These are phyloP conservation scores for Hymenochirus boettgeri DNA, from an alignment of 2,113 vertebrate genomes.

Conservation along the genomic window DNA sequence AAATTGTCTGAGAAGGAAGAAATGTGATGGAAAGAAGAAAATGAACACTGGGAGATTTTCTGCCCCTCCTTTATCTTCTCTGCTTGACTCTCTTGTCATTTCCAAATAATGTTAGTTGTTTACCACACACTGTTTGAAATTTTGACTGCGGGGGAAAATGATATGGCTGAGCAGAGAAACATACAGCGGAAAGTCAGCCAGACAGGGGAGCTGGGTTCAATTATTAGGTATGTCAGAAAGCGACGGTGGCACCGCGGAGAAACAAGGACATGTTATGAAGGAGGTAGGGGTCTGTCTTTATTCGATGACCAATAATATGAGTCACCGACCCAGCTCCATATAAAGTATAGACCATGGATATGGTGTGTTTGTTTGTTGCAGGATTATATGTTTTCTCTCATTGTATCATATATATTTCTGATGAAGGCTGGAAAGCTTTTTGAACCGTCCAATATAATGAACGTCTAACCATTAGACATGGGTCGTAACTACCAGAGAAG, in stretches of 20 bases:
- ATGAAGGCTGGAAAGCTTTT: too few species aligned
- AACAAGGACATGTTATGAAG: slow-evolving; percentile 25
- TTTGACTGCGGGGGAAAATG: slow-evolving; percentile 52
- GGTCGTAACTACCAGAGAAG: too few species aligned
- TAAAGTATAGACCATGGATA: neutral
- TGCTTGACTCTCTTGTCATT: slow-evolving; percentile 24
- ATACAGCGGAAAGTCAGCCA: slow-evolving; percentile 33
- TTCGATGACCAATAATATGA: slow-evolving; percentile 9
- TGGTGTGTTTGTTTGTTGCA: neutral
- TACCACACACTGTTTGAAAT: slow-evolving; percentile 48
- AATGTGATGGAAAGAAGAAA: neutral
- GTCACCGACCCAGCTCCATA: neutral
- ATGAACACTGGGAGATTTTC: neutral
- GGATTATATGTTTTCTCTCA: too few species aligned
- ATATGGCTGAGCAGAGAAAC: slow-evolving; percentile 56
- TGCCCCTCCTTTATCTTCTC: neutral
- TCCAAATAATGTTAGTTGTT: slow-evolving; percentile 49
- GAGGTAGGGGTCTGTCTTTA: slow-evolving; percentile 23
- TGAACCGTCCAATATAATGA: too few species aligned
- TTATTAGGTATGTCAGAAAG: slow-evolving; percentile 30
- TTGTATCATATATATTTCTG: too few species aligned
- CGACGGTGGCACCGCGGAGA: slow-evolving; percentile 20
- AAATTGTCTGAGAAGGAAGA: too few species aligned
- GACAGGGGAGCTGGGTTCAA: slow-evolving; percentile 41
- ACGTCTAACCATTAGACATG: too few species aligned